Evolutionary conservation across 2,797 vertebrate species (phyloP), one percentile per base, ranked within the genome.

Genomic region (Neopelma chrysocephalum): DNA sequence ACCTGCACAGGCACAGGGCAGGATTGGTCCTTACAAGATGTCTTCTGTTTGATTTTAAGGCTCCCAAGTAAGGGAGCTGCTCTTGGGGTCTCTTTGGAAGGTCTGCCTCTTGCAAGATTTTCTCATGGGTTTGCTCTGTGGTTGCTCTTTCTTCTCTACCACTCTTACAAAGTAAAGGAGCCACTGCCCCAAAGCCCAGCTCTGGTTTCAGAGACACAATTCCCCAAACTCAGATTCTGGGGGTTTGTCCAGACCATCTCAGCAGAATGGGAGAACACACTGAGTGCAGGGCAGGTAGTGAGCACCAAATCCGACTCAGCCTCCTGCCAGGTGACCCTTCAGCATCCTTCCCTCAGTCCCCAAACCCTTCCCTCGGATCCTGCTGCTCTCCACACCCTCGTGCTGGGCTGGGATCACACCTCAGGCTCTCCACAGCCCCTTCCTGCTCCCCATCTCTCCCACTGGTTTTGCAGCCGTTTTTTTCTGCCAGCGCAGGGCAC

Each of bases 401-500:
- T 27, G 25, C 47, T 10, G 57, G 45, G 38, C 80, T 8, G 42
- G 82, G 53, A 7, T 68, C 0, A 0, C 31, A 5, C 47, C 90
- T 13, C 5, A 2, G 68, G 64, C 40, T 36, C 17, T 11, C 61
- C 58, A 6, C 3, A 0, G 73, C 82, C 42, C 26, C 66, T 75
- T 38, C n/a, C 9, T 51, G 58, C 76, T 8, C 82, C 34, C 66
- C 2, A 58, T 48, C 95, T 91, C 89, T 93, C 95, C 94, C 94
- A 27, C 95, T 90, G 96, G 86, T 90, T 97, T 76, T 82, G 56
- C 92, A 93, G 97, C 92, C 88, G 7, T 65, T 90, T 97, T 97
- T 97, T 97, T 91, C 97, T 98, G 98, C 98, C 98, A 98, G 97
- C 97, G 23, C 98, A 98, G 98, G 98, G 97, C 98, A 98, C 98